Evolutionary conservation across 2,113 vertebrate species (phyloP), one percentile per base, ranked within the genome.

Genomic region (Pelobates fuscus): DNA sequence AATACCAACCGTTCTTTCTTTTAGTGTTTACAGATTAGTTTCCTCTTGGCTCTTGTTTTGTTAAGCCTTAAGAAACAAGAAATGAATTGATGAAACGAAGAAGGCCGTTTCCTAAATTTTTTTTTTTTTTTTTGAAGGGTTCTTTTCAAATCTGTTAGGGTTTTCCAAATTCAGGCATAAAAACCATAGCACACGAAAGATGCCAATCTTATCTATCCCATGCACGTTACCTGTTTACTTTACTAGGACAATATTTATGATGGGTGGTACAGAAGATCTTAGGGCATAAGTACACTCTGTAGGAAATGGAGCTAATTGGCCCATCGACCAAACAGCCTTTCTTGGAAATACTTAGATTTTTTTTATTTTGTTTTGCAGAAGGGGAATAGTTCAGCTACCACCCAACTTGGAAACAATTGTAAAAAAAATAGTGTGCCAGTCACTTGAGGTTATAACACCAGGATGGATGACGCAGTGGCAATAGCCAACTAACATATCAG

Each of bases 231-330:
- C 71, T 1, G 0, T 83, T 85, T 80, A 70, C 68, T 44, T 44
- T 55, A 62, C 25, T 0, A 43, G 73, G 80, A 54, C 0, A 11
- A 43, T 21, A 49, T 41, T 71, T 62, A 80, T 59, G 46, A 80
- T 59, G 70, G 80, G 77, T 80, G 80, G 66, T 63, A 30, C 21
- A 60, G 46, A 24, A 24, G 59, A 64, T 32, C 70, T 32, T 49
- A 62, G 37, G 59, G 27, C 43, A 71, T 71, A n/a, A 1, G 69
- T 23, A 62, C 23, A 32, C n/a, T 18, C 43, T 29, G 44, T 71
- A 71, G 70, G 59, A 72, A 72, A 64, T 63, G 26, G 0, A 32
- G 49, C 14, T 20, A 29, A 58, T 71, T 29, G 21, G 20, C 70
- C 41, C 59, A 12, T 54, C 1, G 5, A 54, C 27, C 43, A 54